phyloP scores from a whole-genome alignment of 2,888 invertebrate genomes.

The Hyppa rectilinea region DNA sequence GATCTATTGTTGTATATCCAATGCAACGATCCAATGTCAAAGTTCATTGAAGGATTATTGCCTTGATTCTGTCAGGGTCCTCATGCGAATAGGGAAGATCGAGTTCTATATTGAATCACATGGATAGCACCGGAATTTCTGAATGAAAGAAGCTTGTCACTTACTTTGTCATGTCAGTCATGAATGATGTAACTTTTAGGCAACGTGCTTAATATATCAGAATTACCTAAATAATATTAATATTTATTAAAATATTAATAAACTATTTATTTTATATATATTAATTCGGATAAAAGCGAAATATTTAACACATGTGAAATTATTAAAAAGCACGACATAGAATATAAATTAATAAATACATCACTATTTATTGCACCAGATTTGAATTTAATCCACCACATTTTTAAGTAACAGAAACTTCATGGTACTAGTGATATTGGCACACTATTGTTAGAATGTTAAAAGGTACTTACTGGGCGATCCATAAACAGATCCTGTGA shows the following conservation, averaged over 20 bases:
- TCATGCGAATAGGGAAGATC: neutral
- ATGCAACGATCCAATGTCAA: constrained; percentile 26
- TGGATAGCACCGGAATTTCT: neutral
- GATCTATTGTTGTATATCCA: neutral
- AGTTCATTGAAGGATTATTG: constrained; percentile 33
- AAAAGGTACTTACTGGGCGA: constrained; percentile 83
- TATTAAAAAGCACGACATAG: rapidly evolving
- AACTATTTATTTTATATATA: no score
- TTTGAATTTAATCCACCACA: neutral
- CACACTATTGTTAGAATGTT: no score
- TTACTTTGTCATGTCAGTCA: neutral
- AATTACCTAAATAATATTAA: no score
- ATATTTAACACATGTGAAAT: neutral
- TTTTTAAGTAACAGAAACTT: no score
- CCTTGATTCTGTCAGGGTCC: constrained; percentile 15
- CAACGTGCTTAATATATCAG: neutral
- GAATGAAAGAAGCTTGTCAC: neutral
- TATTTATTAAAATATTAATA: no score
- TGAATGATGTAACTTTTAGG: constrained; percentile 18
- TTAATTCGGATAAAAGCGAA: neutral
- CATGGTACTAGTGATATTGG: neutral
- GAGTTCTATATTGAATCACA: neutral
- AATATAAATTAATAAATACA: neutral
- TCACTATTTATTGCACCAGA: no score
- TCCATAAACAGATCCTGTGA: constrained; percentile 76